phyloP scores from a whole-genome alignment of 2,888 invertebrate genomes.

The Leptogaster cylindrica region DNA sequence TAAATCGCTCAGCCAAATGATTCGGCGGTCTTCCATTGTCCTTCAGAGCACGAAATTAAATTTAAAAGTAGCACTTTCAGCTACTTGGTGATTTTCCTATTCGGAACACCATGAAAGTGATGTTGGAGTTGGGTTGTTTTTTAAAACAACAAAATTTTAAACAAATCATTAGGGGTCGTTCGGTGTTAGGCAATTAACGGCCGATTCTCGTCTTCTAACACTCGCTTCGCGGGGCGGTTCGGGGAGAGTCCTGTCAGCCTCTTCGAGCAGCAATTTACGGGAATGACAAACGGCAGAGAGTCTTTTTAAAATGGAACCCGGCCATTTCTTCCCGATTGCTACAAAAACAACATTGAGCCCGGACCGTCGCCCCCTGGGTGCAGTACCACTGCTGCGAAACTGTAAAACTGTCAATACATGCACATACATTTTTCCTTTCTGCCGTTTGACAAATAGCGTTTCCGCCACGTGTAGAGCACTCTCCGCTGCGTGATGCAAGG shows the following conservation, averaged over 20 bases:
- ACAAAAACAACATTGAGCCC: constrained; percentile 18
- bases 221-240: background rate
- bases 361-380: constrained; percentile 37
- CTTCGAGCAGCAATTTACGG: constrained; percentile 16
- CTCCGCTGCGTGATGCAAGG: constrained; percentile 24
- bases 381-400: constrained; percentile 40
- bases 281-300: constrained; percentile 41
- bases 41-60: no score
- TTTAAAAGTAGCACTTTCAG: no score
- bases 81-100: no score
- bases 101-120: no score
- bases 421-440: constrained; percentile 33
- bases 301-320: constrained; percentile 42
- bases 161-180: constrained; percentile 16
- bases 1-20: no score
- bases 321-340: constrained; percentile 14
- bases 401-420: constrained; percentile 45
- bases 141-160: constrained; percentile 8
- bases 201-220: background rate
- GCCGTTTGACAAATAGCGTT: constrained; percentile 36
- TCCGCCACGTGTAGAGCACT: constrained; percentile 40
- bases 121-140: no score
- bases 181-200: constrained; percentile 11
- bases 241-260: background rate
- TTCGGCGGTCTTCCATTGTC: no score